Conservation (phyloP, 1,140 invertebrate species). For the Elymnias hypermnestra region DNA sequence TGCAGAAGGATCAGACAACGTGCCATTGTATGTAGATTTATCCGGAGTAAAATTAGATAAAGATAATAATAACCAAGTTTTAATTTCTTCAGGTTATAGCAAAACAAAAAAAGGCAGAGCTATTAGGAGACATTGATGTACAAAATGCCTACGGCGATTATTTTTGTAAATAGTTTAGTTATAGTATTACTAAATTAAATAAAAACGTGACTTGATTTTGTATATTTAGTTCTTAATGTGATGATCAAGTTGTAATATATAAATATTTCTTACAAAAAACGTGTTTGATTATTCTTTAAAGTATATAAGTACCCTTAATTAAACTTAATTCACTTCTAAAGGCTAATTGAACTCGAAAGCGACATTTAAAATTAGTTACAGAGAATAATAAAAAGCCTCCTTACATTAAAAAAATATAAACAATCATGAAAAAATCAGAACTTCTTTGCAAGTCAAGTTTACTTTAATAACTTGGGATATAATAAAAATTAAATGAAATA, state of each 20-base stretch:
- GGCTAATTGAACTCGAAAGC: too few relatives aligned
- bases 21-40: conserved; percentile 68
- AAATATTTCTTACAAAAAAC: conserved; percentile 45
- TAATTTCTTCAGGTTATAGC: conserved; percentile 75
- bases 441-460: too few relatives aligned
- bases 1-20: conserved; percentile 60
- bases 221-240: conserved; percentile 57
- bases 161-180: conserved; percentile 68
- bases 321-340: too few relatives aligned
- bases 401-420: too few relatives aligned
- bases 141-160: conserved; percentile 29
- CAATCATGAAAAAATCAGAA: too few relatives aligned
- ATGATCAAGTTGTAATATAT: conserved; percentile 69
- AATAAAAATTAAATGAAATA: too few relatives aligned
- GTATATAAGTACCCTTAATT: neutral
- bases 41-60: conserved; percentile 57
- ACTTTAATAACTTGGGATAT: too few relatives aligned
- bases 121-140: conserved; percentile 52
- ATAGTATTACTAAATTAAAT: conserved; percentile 73
- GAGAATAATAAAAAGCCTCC: too few relatives aligned
- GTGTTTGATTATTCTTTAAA: conserved; percentile 27
- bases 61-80: conserved; percentile 56
- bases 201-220: conserved; percentile 50
- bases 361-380: too few relatives aligned
- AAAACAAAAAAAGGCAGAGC: conserved; percentile 72